Percentiles rank a stretch among this genome's conserved stretches.
Conservation (phyloP, 2,888 invertebrate species). For the Drosophila buzzatii region DNA sequence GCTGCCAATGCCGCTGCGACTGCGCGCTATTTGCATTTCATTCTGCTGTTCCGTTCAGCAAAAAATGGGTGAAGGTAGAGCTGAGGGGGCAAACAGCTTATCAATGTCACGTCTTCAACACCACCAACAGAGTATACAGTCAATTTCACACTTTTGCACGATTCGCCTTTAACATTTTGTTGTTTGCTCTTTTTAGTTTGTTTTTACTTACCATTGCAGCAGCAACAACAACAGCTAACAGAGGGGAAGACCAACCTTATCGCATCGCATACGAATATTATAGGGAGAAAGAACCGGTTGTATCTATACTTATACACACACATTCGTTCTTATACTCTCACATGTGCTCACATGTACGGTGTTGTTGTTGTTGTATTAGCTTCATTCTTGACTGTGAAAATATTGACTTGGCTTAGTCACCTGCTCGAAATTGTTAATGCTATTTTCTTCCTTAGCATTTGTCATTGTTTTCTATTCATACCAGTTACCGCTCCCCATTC, state of each 20-base stretch:
- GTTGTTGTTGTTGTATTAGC: constrained; percentile 17
- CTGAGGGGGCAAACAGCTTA: constrained; percentile 17
- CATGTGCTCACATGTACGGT: neutral
- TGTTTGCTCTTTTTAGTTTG: constrained; percentile 24
- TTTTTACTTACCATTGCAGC: constrained; percentile 16
- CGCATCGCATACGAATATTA: constrained; percentile 28
- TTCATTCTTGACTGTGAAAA: constrained; percentile 15
- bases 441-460: constrained; percentile 11
- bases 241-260: constrained; percentile 28
- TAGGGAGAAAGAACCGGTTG: constrained; percentile 46
- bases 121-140: constrained; percentile 1
- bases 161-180: constrained; percentile 17
- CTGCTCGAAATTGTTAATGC: constrained; percentile 27
- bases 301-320: neutral
- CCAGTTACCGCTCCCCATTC: constrained; percentile 15
- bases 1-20: neutral
- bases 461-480: constrained; percentile 24
- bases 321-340: neutral
- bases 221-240: constrained; percentile 1
- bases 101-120: constrained; percentile 16
- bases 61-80: neutral
- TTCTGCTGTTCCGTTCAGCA: neutral
- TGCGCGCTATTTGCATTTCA: constrained; percentile 16
- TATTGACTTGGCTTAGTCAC: constrained; percentile 39
- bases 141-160: constrained; percentile 41